phyloP scores from a whole-genome alignment of 2,113 vertebrate genomes.

The Lutjanus erythropterus region DNA sequence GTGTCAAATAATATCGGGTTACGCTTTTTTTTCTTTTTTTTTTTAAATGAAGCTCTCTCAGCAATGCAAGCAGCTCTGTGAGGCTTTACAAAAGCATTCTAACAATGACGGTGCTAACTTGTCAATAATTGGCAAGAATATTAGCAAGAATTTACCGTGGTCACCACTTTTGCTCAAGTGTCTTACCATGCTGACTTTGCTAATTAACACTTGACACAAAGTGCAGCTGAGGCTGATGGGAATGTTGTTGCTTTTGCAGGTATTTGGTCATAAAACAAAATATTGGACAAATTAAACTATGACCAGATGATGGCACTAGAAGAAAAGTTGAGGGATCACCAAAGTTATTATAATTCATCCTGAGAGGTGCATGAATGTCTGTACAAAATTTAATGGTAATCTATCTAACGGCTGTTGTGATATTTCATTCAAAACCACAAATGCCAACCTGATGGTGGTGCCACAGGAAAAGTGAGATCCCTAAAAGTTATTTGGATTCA shows the following conservation, averaged over 20 bases:
- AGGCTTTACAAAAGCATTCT: neutral
- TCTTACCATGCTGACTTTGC: no score
- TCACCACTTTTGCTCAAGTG: no score
- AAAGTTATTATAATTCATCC: neutral
- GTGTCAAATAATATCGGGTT: neutral
- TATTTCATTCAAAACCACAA: slow-evolving; percentile 4
- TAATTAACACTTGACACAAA: neutral
- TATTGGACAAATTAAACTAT: neutral
- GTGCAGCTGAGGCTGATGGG: neutral
- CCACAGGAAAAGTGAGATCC: neutral
- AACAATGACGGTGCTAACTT: neutral
- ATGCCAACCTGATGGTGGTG: neutral
- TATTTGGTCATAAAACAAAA: neutral
- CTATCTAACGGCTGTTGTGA: neutral
- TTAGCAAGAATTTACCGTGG: no score
- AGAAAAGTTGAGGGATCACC: neutral
- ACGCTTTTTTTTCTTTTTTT: neutral
- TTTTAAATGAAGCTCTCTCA: slow-evolving; percentile 8
- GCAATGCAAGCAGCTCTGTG: neutral
- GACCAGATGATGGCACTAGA: neutral
- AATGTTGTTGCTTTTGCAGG: neutral
- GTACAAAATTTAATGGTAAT: neutral
- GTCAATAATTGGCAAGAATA: no score
- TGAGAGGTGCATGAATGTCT: neutral
- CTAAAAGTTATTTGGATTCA: neutral